phyloP scores from a whole-genome alignment of 2,113 vertebrate species.

The Oplegnathus fasciatus region DNA sequence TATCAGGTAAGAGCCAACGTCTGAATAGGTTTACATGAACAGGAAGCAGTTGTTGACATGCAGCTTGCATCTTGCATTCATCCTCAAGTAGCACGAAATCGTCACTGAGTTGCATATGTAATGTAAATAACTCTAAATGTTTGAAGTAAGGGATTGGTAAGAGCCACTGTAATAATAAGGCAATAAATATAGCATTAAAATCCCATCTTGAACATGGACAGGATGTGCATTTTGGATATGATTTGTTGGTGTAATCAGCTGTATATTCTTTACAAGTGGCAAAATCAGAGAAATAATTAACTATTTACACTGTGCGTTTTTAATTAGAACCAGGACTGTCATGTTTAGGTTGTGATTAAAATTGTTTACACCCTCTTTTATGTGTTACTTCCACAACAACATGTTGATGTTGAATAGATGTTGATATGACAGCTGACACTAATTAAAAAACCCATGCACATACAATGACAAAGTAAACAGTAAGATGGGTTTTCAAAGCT shows the following conservation, averaged over 20 bases:
- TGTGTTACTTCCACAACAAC: background rate
- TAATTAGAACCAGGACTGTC: background rate
- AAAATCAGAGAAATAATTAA: background rate
- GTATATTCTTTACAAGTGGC: background rate
- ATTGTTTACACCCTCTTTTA: background rate
- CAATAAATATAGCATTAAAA: background rate
- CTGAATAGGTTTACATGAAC: background rate
- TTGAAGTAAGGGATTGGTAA: background rate
- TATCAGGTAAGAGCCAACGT: constrained; percentile 88
- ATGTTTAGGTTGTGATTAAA: background rate
- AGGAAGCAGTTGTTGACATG: background rate
- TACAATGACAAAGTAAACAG: background rate
- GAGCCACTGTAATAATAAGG: background rate
- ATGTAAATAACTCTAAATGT: background rate
- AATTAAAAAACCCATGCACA: background rate
- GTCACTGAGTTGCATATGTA: background rate
- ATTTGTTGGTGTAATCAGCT: background rate
- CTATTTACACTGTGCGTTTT: background rate
- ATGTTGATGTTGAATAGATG: background rate
- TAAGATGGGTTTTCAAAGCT: background rate
- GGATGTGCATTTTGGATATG: background rate
- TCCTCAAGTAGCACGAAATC: background rate
- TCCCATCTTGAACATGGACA: background rate
- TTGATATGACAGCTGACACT: background rate
- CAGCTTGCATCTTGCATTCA: background rate